Evolutionary conservation across 2,113 vertebrate genomes (phyloP), one percentile per base, ranked within the genome.

Genomic region (Cranoglanis bouderius): DNA sequence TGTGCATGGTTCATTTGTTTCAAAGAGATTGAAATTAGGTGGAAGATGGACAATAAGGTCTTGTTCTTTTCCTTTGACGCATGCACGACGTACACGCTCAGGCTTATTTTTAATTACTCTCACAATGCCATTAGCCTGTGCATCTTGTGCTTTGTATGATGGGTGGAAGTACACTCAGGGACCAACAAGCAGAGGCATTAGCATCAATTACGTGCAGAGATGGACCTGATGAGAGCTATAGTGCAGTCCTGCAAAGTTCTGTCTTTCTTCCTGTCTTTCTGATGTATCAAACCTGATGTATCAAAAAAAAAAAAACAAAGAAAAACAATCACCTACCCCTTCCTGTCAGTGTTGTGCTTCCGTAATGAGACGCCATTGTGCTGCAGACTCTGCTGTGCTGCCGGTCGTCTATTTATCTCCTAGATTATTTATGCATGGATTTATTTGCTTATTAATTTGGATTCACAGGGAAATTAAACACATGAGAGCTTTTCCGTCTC

Each of bases 1-100:
- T 93, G 91, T 91, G 93, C 92, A 94, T 94, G 93, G 91, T 93
- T 88, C 84, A 92, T 94, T 91, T 91, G 91, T 92, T 92, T 92
- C 90, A 91, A 88, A 90, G 88, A 86, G 87, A 92, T 91, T 90
- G 91, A 89, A 91, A 91, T 93, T 90, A 86, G 90, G 81, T 87
- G 91, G 89, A 92, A 95, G 94, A 94, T 94, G 93, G 92, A 90
- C 90, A 90, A 93, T 89, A 91, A 91, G 85, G 82, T 87, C 87
- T 89, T 59, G 84, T 82, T 85, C 55, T 88, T 91, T 83, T 88
- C 88, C 88, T 91, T 86, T 90, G 88, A 91, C 43, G 43, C 77
- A 65, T 84, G 85, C 85, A 75, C 63, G 14, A 81, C 6, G 38
- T 61, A 89, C n/a, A 72, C 40, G 26, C 82, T 51, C 81, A 70